phyloP scores from a whole-genome alignment of 2,113 vertebrate species.

The Tiliqua scincoides region DNA sequence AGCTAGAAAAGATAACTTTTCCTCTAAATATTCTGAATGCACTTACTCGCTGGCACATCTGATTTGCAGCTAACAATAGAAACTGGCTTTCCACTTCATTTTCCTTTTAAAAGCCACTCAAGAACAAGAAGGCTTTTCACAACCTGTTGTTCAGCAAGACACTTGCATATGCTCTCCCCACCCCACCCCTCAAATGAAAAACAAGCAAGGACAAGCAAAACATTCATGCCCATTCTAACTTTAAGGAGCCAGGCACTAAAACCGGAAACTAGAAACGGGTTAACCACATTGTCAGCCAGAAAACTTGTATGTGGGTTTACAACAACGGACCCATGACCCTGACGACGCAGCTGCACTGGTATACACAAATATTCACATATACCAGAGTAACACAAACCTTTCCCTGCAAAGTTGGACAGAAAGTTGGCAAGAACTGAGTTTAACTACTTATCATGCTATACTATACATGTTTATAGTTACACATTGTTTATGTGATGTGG shows the following conservation, averaged over 20 bases:
- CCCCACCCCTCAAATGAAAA: background rate
- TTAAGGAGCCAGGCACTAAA: background rate
- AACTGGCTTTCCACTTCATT: constrained; percentile 25
- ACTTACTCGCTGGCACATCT: background rate
- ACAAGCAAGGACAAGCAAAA: background rate
- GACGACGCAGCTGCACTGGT: background rate
- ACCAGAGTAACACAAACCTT: no score
- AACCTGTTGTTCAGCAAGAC: background rate
- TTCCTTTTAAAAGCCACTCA: constrained; percentile 9
- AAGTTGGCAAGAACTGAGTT: background rate
- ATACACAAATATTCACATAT: no score
- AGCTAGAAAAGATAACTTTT: background rate
- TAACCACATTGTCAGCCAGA: background rate
- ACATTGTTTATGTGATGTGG: background rate
- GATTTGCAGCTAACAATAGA: background rate
- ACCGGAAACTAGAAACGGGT: background rate
- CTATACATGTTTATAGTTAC: background rate
- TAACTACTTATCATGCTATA: background rate
- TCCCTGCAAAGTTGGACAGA: background rate
- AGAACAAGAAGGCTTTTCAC: background rate
- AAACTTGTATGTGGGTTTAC: background rate
- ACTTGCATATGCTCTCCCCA: background rate
- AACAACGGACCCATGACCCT: background rate
- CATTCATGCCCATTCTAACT: background rate
- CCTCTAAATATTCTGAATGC: constrained; percentile 2